phyloP scores from a whole-genome alignment of 2,888 invertebrate species.

The Ichneumoninae sp. region DNA sequence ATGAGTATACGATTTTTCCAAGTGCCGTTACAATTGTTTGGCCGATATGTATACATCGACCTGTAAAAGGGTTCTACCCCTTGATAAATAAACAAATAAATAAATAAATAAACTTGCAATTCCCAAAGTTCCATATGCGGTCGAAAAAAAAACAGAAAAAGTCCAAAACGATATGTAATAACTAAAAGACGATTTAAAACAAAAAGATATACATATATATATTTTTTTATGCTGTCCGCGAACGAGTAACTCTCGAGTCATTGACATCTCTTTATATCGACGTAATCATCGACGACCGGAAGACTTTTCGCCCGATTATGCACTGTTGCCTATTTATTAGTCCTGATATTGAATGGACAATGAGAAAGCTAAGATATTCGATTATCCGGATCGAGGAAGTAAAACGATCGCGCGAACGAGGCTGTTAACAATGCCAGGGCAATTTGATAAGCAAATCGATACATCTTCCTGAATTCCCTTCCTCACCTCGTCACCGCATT shows the following conservation, averaged over 20 bases:
- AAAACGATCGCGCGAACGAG: not conserved
- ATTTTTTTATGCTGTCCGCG: not conserved
- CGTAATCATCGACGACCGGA: not conserved
- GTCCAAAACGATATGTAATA: not conserved
- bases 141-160: not conserved
- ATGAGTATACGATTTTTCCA: too few species aligned
- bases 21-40: too few species aligned
- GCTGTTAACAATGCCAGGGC: not conserved
- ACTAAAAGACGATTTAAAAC: not conserved
- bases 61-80: too few species aligned
- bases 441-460: constrained; percentile 56
- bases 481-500: constrained; percentile 14
- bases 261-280: not conserved
- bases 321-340: not conserved
- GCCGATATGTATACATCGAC: too few species aligned
- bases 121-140: not conserved
- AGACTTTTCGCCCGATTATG: not conserved
- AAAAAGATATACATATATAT: not conserved
- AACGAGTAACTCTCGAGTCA: not conserved
- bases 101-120: not conserved
- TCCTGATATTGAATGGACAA: constrained; percentile 30
- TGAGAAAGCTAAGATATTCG: constrained; percentile 21
- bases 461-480: constrained; percentile 42
- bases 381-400: constrained; percentile 15
- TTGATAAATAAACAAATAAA: too few species aligned